These are phyloP conservation scores for Eurypyga helias DNA, from an alignment of 2,113 vertebrate species.

Conservation along the genomic window DNA sequence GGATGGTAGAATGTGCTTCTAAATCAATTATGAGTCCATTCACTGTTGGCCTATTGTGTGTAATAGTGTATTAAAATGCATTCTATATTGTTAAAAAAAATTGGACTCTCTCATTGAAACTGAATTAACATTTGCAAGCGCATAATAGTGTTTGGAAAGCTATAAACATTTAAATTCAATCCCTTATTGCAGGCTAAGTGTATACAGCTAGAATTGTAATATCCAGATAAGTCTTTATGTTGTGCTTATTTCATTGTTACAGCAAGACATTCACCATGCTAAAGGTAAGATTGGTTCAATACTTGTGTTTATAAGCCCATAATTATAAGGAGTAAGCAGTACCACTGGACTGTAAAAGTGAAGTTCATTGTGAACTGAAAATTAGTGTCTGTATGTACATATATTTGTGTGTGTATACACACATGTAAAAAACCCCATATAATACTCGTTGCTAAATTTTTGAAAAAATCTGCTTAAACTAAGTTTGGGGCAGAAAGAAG, in stretches of 20 bases:
- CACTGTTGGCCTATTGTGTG: constrained; percentile 71
- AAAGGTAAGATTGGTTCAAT: background rate
- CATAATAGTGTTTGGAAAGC: constrained; percentile 81
- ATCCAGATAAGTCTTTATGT: constrained; percentile 47
- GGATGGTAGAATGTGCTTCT: constrained; percentile 69
- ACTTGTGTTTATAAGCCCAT: background rate
- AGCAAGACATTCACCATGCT: background rate
- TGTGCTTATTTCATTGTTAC: constrained; percentile 33
- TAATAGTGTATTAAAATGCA: constrained; percentile 76
- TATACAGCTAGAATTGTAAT: constrained; percentile 63
- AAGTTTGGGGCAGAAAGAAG: background rate
- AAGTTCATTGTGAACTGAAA: background rate
- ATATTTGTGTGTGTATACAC: background rate
- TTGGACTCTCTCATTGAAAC: constrained; percentile 77
- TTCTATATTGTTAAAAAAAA: constrained; percentile 75
- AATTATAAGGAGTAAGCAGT: background rate
- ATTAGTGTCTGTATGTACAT: background rate
- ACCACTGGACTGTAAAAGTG: background rate
- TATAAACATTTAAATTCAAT: constrained; percentile 83
- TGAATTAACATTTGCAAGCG: constrained; percentile 84
- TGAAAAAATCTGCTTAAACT: background rate
- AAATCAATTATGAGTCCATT: constrained; percentile 86
- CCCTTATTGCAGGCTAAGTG: constrained; percentile 70
- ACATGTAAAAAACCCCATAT: rapidly evolving
- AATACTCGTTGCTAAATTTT: background rate